Evolutionary conservation across 2,797 vertebrate species (phyloP).

Genomic region (Lemur catta): DNA sequence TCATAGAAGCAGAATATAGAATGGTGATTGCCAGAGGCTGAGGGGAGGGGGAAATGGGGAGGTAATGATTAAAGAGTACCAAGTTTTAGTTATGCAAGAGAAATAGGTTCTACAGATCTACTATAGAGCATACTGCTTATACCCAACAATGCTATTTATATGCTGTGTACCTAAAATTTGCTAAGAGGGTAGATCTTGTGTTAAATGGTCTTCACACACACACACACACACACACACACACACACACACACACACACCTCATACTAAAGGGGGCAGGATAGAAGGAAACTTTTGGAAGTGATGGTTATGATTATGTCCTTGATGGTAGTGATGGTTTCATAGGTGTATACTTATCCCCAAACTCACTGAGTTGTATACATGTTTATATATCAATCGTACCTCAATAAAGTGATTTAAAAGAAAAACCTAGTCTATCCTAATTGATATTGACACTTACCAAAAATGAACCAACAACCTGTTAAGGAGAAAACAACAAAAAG

Average conservation of each 20-base stretch:
- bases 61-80: background rate
- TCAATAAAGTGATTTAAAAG: background rate
- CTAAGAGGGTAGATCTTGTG: background rate
- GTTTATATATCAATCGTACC: background rate
- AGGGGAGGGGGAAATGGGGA: background rate
- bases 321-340: background rate
- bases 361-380: background rate
- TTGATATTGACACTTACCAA: background rate
- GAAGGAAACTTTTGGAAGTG: background rate
- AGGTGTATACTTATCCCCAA: background rate
- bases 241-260: background rate
- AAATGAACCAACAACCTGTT: background rate
- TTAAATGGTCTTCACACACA: background rate
- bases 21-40: background rate
- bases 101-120: background rate
- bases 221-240: background rate
- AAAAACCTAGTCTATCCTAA: background rate
- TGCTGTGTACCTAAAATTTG: background rate
- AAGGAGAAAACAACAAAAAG: background rate
- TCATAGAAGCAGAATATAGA: background rate
- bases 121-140: background rate
- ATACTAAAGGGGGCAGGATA: background rate
- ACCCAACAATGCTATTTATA: background rate
- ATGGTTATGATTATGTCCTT: background rate
- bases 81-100: background rate